Evolutionary conservation across 2,797 vertebrate species (phyloP).

Genomic region (Allobates femoralis): DNA sequence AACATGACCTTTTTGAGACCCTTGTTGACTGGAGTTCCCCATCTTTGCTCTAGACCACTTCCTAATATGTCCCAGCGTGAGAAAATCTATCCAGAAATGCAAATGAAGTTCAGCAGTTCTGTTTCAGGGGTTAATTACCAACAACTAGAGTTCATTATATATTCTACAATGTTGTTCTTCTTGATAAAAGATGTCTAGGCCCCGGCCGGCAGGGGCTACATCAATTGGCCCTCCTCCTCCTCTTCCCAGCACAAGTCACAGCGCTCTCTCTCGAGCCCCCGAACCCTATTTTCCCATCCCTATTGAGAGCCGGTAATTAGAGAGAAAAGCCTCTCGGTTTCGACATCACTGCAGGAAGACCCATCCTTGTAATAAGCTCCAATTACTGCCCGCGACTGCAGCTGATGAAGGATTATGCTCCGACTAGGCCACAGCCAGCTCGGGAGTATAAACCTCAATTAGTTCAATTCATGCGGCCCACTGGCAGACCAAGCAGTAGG

Average conservation of each 20-base stretch:
- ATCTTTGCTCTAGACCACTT: constrained; percentile 24
- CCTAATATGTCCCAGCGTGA: constrained; percentile 57
- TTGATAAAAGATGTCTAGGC: constrained; percentile 74
- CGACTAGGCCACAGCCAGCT: constrained; percentile 31
- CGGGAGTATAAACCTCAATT: constrained; percentile 77
- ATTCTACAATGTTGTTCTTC: constrained; percentile 74
- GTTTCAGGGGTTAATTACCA: constrained; percentile 72
- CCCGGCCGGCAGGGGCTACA: constrained; percentile 70
- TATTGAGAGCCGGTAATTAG: constrained; percentile 81
- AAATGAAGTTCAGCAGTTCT: constrained; percentile 67
- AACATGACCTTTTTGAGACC: too few relatives aligned
- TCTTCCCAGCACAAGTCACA: constrained; percentile 63
- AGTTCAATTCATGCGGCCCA: constrained; percentile 80
- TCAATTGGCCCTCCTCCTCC: constrained; percentile 68
- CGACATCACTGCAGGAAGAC: constrained; percentile 80
- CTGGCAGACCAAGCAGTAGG: constrained; percentile 76
- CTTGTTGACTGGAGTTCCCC: too few relatives aligned
- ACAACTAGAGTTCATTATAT: constrained; percentile 71
- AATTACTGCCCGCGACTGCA: constrained; percentile 78
- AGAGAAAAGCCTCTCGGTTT: constrained; percentile 83
- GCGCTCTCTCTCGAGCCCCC: constrained; percentile 67
- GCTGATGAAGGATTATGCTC: constrained; percentile 58
- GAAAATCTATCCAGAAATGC: constrained; percentile 66
- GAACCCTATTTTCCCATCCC: constrained; percentile 67
- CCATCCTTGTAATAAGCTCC: constrained; percentile 83